These are phyloP conservation scores for Sorex araneus DNA, from an alignment of 2,113 vertebrate genomes.

Conservation along the genomic window DNA sequence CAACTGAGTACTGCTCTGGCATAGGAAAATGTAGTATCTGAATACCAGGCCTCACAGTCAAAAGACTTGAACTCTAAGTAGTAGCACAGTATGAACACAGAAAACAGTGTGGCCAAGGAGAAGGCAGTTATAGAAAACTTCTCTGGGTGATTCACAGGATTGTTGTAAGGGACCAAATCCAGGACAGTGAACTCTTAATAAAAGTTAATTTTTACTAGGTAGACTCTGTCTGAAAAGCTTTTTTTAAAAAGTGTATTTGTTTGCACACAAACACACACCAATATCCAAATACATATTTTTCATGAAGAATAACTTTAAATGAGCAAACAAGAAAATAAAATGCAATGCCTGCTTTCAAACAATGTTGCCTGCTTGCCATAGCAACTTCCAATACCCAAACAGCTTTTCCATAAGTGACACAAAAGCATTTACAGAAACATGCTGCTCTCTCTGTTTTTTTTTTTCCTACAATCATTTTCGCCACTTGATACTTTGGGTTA, in stretches of 20 bases:
- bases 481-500: slow-evolving; percentile 65
- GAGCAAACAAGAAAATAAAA: slow-evolving; percentile 69
- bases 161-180: slow-evolving; percentile 23
- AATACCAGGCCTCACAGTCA: slow-evolving; percentile 52
- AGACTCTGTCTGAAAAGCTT: not conserved
- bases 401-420: slow-evolving; percentile 53
- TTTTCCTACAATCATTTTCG: slow-evolving; percentile 71
- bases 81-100: slow-evolving; percentile 18
- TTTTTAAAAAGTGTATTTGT: not conserved
- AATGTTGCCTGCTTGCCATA: slow-evolving; percentile 51
- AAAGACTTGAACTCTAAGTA: slow-evolving; percentile 43
- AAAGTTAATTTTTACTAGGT: slow-evolving; percentile 54
- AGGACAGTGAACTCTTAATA: slow-evolving; percentile 42
- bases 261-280: not conserved
- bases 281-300: no score
- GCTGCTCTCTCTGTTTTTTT: slow-evolving; percentile 25
- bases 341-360: not conserved
- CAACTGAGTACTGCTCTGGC: slow-evolving; percentile 32
- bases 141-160: slow-evolving; percentile 54
- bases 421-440: slow-evolving; percentile 70
- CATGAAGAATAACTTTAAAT: slow-evolving; percentile 55
- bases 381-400: slow-evolving; percentile 72
- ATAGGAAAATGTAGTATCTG: slow-evolving; percentile 45
- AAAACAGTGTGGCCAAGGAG: slow-evolving; percentile 12
- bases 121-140: slow-evolving; percentile 58